Evolutionary conservation across 2,888 invertebrate species (phyloP).

Genomic region (Xestia sexstrigata): DNA sequence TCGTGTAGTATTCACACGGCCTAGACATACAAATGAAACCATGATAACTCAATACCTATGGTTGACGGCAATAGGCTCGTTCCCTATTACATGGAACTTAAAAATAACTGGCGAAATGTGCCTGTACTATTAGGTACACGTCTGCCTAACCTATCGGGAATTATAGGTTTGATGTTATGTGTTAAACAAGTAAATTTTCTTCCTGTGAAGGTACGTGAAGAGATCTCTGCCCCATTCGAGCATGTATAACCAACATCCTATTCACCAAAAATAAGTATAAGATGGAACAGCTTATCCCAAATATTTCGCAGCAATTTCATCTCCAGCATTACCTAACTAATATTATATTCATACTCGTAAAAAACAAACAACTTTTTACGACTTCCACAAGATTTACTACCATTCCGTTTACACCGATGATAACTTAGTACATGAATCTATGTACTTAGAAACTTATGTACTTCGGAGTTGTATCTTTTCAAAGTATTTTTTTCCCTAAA

Average conservation of each 20-base stretch:
- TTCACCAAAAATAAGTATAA: conserved; percentile 7
- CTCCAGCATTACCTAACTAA: conserved; percentile 48
- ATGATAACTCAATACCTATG: too few species aligned
- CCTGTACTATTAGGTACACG: too few species aligned
- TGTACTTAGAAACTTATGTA: conserved; percentile 48
- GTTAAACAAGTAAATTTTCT: neutral
- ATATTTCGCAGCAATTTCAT: conserved; percentile 54
- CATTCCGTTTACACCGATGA: conserved; percentile 56
- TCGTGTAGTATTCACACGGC: too few species aligned
- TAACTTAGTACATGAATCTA: conserved; percentile 51
- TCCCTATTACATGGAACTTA: too few species aligned
- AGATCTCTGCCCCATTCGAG: neutral
- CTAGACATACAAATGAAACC: too few species aligned
- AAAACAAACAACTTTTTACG: conserved; percentile 66
- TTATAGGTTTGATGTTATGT: too few species aligned
- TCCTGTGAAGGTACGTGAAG: neutral
- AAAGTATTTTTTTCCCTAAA: conserved; percentile 42
- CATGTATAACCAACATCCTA: neutral
- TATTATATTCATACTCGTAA: conserved; percentile 64
- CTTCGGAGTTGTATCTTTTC: conserved; percentile 25
- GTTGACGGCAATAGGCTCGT: too few species aligned
- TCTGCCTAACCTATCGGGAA: too few species aligned
- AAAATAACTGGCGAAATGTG: too few species aligned
- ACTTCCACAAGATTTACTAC: conserved; percentile 61
- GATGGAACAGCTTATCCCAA: conserved; percentile 29